phyloP scores from a whole-genome alignment of 2,888 invertebrate genomes.

The Perizoma flavofasciatum region DNA sequence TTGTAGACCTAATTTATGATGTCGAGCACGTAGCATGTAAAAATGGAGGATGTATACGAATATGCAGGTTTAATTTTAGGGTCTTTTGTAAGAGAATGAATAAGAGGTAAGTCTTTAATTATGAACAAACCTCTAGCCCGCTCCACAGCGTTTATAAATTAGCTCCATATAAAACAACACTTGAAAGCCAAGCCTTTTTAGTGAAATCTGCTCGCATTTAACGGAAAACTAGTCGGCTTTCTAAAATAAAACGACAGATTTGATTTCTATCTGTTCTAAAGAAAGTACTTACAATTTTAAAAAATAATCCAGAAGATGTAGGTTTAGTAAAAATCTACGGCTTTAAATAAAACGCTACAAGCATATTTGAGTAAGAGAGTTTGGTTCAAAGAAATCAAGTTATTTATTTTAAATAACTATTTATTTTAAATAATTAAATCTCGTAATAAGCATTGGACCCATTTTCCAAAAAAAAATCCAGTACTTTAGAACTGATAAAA shows the following conservation, averaged over 20 bases:
- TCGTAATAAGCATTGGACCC: too few relatives aligned
- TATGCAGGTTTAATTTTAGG: conserved; percentile 74
- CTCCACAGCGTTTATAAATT: conserved; percentile 57
- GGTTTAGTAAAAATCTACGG: too few relatives aligned
- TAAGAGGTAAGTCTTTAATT: conserved; percentile 72
- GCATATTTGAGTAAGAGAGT: too few relatives aligned
- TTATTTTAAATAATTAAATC: too few relatives aligned
- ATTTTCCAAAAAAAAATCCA: too few relatives aligned
- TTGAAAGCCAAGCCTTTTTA: conserved; percentile 47
- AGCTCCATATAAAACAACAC: conserved; percentile 57
- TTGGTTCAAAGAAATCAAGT: too few relatives aligned
- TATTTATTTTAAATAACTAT: too few relatives aligned
- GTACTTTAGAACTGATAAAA: too few relatives aligned
- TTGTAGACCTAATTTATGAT: conserved; percentile 75
- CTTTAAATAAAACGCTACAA: too few relatives aligned
- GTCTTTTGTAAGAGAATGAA: conserved; percentile 70
- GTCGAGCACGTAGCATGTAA: conserved; percentile 66
- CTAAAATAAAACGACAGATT: conserved; percentile 41
- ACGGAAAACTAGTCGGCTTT: conserved; percentile 37
- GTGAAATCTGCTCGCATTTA: conserved; percentile 42
- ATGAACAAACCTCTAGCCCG: conserved; percentile 59
- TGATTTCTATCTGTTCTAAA: conserved; percentile 45
- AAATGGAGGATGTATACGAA: conserved; percentile 68
- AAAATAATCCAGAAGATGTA: too few relatives aligned
- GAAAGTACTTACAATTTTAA: conserved; percentile 32